These are phyloP conservation scores for Petrocephalus schoutedeni DNA, from an alignment of 2,797 vertebrate genomes.

Conservation along the genomic window DNA sequence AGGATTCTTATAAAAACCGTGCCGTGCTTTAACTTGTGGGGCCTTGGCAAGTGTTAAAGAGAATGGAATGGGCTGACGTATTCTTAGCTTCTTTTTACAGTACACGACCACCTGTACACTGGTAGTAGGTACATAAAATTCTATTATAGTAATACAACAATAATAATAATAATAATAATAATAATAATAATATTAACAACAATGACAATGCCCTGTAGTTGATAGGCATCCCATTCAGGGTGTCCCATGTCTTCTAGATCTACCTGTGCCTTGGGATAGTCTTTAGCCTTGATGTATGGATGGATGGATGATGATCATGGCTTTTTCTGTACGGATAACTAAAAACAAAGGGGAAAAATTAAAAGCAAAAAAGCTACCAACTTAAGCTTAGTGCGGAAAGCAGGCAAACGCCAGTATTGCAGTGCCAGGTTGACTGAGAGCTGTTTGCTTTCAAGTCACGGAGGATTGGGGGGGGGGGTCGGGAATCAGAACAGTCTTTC, in stretches of 20 bases:
- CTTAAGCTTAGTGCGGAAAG: background rate
- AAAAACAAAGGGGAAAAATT: background rate
- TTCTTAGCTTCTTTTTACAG: background rate
- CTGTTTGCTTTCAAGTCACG: slow-evolving; percentile 8
- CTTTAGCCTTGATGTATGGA: background rate
- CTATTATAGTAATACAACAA: background rate
- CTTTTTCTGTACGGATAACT: background rate
- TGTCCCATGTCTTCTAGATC: background rate
- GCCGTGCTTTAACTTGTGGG: background rate
- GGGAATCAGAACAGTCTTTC: background rate
- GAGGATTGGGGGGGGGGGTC: background rate
- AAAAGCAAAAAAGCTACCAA: background rate
- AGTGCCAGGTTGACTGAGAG: background rate
- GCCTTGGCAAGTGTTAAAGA: background rate
- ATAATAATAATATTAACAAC: background rate
- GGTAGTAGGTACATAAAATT: background rate
- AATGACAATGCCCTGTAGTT: too few relatives aligned
- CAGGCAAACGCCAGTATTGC: background rate
- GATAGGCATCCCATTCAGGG: too few relatives aligned
- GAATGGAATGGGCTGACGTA: background rate
- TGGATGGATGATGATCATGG: background rate
- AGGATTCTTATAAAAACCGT: background rate
- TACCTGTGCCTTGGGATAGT: background rate
- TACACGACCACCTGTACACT: background rate
- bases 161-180: background rate